Evolutionary conservation across 2,888 invertebrate genomes (phyloP), one percentile per base, ranked within the genome.

Genomic region (Hoplodrina blanda): DNA sequence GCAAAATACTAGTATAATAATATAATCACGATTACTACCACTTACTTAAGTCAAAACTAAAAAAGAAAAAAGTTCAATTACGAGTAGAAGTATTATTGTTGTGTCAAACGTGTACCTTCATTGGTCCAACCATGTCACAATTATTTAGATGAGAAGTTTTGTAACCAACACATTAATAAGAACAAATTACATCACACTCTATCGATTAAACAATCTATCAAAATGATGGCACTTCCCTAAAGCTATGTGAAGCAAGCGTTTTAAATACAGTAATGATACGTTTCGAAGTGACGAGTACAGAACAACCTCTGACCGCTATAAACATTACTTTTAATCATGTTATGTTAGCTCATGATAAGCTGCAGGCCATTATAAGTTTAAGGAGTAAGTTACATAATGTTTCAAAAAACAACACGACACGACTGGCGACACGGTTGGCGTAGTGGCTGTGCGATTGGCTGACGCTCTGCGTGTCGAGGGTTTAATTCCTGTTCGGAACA

Each of bases 191-290:
- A 49, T 25, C 65, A 65, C 61, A 52, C 66, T 25, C 17, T 13
- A 52, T 30, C 15, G 5, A 10, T 70, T 52, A 69, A 50, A 66
- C 57, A 67, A 78, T 37, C 33, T 52, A 71, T 70, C 59, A 66
- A 73, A 59, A n/a, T 37, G n/a, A 71, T 62, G 54, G 37, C 33
- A 67, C 52, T 59, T 64, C 78, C 78, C 80, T 65, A 8, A 49
- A 80, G 78, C 71, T 37, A 76, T 53, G 10, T 79, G 66, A 71
- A 44, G 78, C 46, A 80, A 78, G 19, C 13, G 30, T 44, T 67
- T 71, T 78, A 67, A 71, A 72, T 62, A 65, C 64, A 62, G 41
- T 78, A 54, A 76, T 74, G 44, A 67, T 64, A 50, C 49, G 30
- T 15, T 67, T 13, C 15, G 4, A 64, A 67, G 72, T 65, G 72